Evolutionary conservation across 2,888 invertebrate genomes (phyloP), one percentile per base, ranked within the genome.

Genomic region (Morpho achilles): DNA sequence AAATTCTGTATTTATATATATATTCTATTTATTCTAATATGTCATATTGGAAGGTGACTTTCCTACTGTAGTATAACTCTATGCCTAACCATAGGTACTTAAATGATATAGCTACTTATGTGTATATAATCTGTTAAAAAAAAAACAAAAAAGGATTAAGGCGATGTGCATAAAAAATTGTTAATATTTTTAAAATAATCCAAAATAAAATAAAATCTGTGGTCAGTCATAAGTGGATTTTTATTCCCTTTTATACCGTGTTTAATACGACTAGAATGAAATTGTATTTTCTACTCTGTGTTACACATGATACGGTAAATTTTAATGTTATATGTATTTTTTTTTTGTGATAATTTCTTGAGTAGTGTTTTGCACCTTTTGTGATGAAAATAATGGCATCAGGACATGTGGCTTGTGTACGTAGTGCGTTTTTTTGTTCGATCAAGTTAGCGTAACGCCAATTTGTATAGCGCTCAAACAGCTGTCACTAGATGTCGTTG

Each of bases 161-260:
- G 57, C 73, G 74, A 74, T 73, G 72, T 78, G 82, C 81, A 84
- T 85, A 85, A 82, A 54, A 65, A 69, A 63, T 62, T 66, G 53
- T 67, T 64, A 64, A 61, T 60, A 56, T 65, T 67, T 60, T 66
- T 72, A 2, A 71, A 71, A 70, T 74, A 72, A 71, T 68, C 67
- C 47, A 16, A 32, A 52, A 50, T 70, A 63, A 64, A 67, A 67
- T 65, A 59, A 61, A 66, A 62, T 60, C 55, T 71, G 63, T 67
- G 62, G 68, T 67, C 59, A 61, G 61, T 69, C 73, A 52, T 45
- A 32, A 71, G 69, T 68, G 69, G 16, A 16, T 16, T 16, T 70
- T 59, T 63, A 63, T 69, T 64, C 71, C 59, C 59, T 62, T 70
- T 71, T 66, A 65, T 67, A 64, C 65, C 57, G 59, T 70, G 23